phyloP scores from a whole-genome alignment of 1,140 invertebrate species.

The Solenopsis fugax region DNA sequence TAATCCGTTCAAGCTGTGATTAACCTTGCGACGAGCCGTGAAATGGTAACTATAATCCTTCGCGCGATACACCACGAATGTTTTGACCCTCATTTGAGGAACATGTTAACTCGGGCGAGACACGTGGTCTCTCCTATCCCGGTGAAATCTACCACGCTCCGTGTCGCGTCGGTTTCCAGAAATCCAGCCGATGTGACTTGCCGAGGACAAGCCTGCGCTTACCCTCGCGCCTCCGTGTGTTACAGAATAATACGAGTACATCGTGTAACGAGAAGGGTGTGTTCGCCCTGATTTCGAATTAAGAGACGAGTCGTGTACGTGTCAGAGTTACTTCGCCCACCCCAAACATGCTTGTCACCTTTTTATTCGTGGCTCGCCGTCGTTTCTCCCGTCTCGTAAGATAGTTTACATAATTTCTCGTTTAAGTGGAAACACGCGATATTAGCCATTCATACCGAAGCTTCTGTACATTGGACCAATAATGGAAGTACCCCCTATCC shows the following conservation, averaged over 20 bases:
- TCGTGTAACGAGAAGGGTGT: background rate
- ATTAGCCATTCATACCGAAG: background rate
- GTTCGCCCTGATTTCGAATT: background rate
- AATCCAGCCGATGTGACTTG: constrained; percentile 44
- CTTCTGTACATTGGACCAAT: constrained; percentile 18
- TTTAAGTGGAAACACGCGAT: constrained; percentile 15
- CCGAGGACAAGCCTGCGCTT: background rate
- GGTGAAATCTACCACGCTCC: constrained; percentile 32
- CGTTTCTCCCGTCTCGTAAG: background rate
- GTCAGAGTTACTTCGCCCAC: background rate
- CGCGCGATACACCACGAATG: constrained; percentile 26
- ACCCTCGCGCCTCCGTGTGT: background rate
- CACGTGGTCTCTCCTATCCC: background rate
- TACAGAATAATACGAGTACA: constrained; percentile 1
- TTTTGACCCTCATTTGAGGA: constrained; percentile 48
- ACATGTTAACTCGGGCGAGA: constrained; percentile 10
- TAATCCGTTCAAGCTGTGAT: constrained; percentile 36
- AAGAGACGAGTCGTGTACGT: background rate
- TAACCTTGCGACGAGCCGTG: constrained; percentile 8
- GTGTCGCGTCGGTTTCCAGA: constrained; percentile 43
- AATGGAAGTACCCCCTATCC: constrained; percentile 26
- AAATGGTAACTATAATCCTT: constrained; percentile 51
- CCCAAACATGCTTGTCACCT: too few species aligned
- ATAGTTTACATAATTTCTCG: background rate
- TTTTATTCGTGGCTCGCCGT: background rate